Conservation (phyloP, 2,113 vertebrate species). For the Neoarius graeffei region DNA sequence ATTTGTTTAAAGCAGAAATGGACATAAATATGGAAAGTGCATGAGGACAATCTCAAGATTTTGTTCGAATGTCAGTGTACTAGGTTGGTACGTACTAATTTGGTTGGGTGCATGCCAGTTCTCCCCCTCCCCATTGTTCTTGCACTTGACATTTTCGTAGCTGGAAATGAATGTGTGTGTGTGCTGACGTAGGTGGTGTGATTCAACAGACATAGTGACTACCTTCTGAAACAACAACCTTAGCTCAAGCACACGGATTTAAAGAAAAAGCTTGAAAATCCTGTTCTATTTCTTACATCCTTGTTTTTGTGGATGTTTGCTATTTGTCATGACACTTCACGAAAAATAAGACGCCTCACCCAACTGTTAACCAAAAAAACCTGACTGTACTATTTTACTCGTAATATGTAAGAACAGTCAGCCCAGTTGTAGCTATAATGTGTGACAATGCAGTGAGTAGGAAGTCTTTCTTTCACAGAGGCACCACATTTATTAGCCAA, state of each 20-base stretch:
- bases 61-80: not conserved
- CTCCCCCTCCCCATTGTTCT: not conserved
- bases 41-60: no score
- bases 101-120: not conserved
- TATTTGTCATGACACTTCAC: not conserved
- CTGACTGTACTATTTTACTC: not conserved
- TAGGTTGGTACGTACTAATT: not conserved
- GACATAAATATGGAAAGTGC: not conserved
- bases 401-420: not conserved
- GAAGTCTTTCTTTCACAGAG: not conserved
- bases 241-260: not conserved
- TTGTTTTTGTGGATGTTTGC: not conserved
- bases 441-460: not conserved
- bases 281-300: not conserved
- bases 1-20: not conserved
- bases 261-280: not conserved
- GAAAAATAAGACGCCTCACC: not conserved
- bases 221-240: not conserved
- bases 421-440: not conserved
- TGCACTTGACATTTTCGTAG: not conserved
- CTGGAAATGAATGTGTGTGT: not conserved
- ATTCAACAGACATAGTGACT: not conserved
- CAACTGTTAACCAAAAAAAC: not conserved
- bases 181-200: not conserved
- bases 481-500: not conserved